Base-by-base conservation (phyloP, 1,140 invertebrate species). In the Melitaea cinxia region DNA sequence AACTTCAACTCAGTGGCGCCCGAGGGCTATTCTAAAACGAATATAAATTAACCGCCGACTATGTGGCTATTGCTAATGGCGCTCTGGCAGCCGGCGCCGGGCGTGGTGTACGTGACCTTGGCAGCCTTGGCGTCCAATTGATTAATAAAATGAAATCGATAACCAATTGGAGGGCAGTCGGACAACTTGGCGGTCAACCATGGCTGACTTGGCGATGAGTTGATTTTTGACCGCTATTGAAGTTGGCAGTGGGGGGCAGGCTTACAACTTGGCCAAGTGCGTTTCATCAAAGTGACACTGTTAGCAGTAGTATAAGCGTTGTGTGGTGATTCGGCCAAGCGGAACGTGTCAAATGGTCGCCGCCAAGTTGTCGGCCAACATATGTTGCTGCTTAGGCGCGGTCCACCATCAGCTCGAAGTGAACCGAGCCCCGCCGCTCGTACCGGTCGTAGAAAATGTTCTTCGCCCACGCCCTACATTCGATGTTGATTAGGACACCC, bases 341-440 rank as follows among this genome's bases (percentile, higher is more conserved):
- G 58, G 58, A 52, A 60, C 57, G 63, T 66, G 64, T 65, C 54
- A 5, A 30, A 28, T 60, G 39, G 54, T 66, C 68, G 69, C 65
- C 68, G 74, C 66, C 68, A 72, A 64, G 70, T 64, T 63, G 65
- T 62, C 47, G 65, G 39, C 54, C 26, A 62, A 69, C 6, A n/a
- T 37, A 47, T 66, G 42, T 35, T 68, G 65, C 23, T 28, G 76
- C 70, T 82, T 88, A 90, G 49, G 72, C 67, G 70, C 82, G 82
- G 82, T 98, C 97, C 73, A 98, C 95, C 94, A 98, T 95, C 80
- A 98, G 93, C 92, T 98, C 97, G 92, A 99, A 98, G 92, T 98
- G 97, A 70, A 98, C 97, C 69, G 96, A 97, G 75, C 98, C 98
- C 87, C 97, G 94, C 85, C 96, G 94, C 77, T 98, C 96, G 81